Percentiles rank a stretch among this genome's conserved stretches.
These are phyloP conservation scores for Holocentrus rufus DNA, from an alignment of 2,797 vertebrate genomes.

Conservation along the genomic window DNA sequence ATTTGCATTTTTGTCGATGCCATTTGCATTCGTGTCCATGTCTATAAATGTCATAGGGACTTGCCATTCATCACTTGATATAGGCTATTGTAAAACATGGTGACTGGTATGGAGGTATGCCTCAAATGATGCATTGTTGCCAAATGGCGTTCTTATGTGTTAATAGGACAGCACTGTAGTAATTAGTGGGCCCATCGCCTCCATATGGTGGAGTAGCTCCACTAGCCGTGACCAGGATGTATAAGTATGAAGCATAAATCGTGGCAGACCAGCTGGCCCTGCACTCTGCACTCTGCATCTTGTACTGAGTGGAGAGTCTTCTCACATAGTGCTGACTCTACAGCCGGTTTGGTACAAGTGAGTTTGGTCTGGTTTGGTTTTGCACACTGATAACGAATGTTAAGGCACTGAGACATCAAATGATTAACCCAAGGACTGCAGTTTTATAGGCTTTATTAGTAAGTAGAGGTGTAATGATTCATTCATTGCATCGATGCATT, in stretches of 20 bases:
- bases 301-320: slow-evolving; percentile 34
- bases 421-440: not conserved
- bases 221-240: slow-evolving; percentile 66
- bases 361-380: not conserved
- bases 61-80: slow-evolving; percentile 50
- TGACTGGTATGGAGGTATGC: slow-evolving; percentile 41
- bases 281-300: slow-evolving; percentile 51
- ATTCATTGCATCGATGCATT: too few relatives aligned
- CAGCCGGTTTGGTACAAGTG: slow-evolving; percentile 6
- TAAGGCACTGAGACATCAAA: not conserved
- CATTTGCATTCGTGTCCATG: slow-evolving; percentile 46
- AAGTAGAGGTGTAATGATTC: too few relatives aligned
- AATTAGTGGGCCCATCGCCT: slow-evolving; percentile 74
- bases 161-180: slow-evolving; percentile 74
- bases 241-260: slow-evolving; percentile 64
- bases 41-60: slow-evolving; percentile 63
- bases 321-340: slow-evolving; percentile 52
- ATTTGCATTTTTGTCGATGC: slow-evolving; percentile 39
- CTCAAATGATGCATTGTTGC: slow-evolving; percentile 69
- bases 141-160: slow-evolving; percentile 70
- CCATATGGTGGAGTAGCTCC: slow-evolving; percentile 70
- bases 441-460: not conserved
- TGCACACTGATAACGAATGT: not conserved
- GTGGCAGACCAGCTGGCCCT: slow-evolving; percentile 61
- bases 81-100: slow-evolving; percentile 59